These are phyloP conservation scores for Dasypus novemcinctus DNA, from an alignment of 2,113 vertebrate species.

Conservation along the genomic window DNA sequence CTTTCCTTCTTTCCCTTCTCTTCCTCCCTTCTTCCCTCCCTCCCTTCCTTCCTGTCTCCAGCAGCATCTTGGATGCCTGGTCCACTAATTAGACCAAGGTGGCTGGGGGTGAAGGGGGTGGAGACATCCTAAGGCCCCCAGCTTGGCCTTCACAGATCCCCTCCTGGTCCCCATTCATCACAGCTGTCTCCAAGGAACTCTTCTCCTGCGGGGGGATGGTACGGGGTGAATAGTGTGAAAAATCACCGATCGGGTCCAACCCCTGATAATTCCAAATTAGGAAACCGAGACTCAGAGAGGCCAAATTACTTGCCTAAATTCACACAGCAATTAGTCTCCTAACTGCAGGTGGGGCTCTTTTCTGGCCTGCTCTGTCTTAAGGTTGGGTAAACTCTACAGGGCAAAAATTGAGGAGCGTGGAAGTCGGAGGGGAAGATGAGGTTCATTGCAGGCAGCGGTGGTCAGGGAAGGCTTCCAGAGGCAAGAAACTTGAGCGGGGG, in stretches of 20 bases:
- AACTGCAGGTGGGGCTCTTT: background rate
- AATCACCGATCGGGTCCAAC: background rate
- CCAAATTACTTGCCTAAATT: background rate
- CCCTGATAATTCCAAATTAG: background rate
- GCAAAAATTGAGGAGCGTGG: background rate
- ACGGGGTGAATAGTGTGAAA: too few relatives aligned
- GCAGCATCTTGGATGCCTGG: background rate
- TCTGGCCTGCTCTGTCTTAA: background rate
- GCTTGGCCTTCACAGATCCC: background rate
- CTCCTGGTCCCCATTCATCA: background rate
- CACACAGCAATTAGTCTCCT: background rate
- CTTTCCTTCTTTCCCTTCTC: background rate
- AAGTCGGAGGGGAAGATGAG: background rate
- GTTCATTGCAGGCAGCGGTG: background rate
- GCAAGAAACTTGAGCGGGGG: constrained; percentile 24
- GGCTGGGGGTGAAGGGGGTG: background rate
- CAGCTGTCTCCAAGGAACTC: background rate
- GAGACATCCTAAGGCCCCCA: background rate
- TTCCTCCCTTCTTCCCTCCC: background rate
- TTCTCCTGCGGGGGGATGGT: too few relatives aligned
- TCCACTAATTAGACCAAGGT: background rate
- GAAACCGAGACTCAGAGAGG: background rate
- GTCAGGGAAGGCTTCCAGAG: background rate
- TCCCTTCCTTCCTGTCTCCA: background rate
- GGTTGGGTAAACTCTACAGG: background rate